Evolutionary conservation across 2,113 vertebrate species (phyloP).

Genomic region (Actenoides lindsayi): DNA sequence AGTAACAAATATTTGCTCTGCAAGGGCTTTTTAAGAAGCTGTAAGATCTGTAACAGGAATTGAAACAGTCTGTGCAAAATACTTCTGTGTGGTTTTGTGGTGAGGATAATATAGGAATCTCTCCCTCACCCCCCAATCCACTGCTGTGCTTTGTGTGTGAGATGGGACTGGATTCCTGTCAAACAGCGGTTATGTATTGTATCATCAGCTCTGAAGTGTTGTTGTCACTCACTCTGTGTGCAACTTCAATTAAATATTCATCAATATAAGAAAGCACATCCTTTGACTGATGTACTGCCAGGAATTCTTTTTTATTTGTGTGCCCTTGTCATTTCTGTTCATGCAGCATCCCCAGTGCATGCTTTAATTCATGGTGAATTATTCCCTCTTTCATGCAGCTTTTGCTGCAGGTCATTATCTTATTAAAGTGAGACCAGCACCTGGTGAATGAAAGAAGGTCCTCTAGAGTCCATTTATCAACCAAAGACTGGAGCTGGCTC

Average conservation of each 20-base stretch:
- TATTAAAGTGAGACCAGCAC: background rate
- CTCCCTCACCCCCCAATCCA: background rate
- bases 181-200: background rate
- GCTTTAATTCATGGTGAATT: slow-evolving; percentile 75
- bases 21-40: background rate
- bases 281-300: slow-evolving; percentile 79
- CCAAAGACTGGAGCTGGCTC: background rate
- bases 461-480: background rate
- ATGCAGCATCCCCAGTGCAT: slow-evolving; percentile 64
- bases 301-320: slow-evolving; percentile 67
- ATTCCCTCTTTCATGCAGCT: slow-evolving; percentile 62
- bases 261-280: background rate
- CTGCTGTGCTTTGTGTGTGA: background rate
- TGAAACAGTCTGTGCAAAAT: background rate
- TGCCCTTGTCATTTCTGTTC: slow-evolving; percentile 75
- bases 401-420: slow-evolving; percentile 66
- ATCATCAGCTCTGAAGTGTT: background rate
- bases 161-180: background rate
- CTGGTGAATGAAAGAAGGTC: background rate
- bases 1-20: background rate
- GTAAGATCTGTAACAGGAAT: background rate
- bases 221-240: background rate
- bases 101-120: background rate
- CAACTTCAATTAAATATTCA: background rate
- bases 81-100: background rate